A percentile compares a stretch with the other conserved stretches of the same genome.
phyloP scores from a whole-genome alignment of 2,113 vertebrate genomes.

The Neogale vison region DNA sequence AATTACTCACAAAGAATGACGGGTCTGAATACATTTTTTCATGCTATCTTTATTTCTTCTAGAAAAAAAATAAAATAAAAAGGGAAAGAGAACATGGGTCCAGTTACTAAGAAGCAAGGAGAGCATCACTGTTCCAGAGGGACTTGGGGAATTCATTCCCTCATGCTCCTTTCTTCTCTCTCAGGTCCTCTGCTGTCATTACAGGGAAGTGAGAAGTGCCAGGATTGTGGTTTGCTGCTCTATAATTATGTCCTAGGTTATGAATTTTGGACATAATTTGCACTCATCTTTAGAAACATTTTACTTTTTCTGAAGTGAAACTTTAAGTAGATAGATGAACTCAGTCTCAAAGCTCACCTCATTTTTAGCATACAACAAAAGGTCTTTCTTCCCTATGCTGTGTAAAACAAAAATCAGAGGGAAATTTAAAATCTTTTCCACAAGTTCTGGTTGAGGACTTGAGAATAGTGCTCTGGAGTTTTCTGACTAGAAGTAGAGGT shows the following conservation, averaged over 20 bases:
- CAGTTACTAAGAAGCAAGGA: neutral
- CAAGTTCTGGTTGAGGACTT: neutral
- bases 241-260: too few species aligned
- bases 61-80: neutral
- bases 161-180: neutral
- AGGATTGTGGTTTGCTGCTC: neutral
- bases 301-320: neutral
- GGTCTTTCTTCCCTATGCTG: too few species aligned
- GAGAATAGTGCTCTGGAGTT: neutral
- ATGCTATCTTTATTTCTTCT: neutral
- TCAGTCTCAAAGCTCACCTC: neutral
- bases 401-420: neutral
- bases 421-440: neutral
- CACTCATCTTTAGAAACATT: neutral
- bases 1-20: neutral
- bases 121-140: neutral
- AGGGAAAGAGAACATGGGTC: neutral
- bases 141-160: neutral
- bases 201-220: neutral
- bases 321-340: neutral
- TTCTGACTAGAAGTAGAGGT: neutral
- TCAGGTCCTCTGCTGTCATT: conserved; percentile 15
- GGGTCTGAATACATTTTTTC: neutral
- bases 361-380: neutral
- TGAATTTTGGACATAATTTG: neutral